phyloP scores from a whole-genome alignment of 2,888 invertebrate genomes.

The Ectemnius continuus region DNA sequence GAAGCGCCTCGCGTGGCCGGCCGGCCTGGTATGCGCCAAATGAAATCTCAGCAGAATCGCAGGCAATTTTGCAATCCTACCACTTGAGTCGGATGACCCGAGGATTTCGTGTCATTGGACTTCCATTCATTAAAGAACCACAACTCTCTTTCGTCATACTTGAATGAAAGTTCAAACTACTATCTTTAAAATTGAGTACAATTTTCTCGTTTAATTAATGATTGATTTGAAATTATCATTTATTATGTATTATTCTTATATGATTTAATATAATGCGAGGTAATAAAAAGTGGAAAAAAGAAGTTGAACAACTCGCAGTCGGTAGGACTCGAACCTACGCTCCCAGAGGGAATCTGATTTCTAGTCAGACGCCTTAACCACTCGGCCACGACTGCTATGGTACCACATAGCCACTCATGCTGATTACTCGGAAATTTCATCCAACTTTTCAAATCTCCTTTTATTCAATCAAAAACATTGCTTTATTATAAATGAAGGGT shows the following conservation, averaged over 20 bases:
- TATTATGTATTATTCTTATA: neutral
- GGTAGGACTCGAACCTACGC: conserved; percentile 95
- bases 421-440: too few species aligned
- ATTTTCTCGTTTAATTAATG: conserved; percentile 33
- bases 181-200: conserved; percentile 33
- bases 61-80: too few species aligned
- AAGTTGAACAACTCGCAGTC: conserved; percentile 81
- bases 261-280: neutral
- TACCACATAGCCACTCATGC: neutral
- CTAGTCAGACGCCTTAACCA: conserved; percentile 94
- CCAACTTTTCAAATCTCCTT: too few species aligned
- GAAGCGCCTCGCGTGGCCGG: too few species aligned
- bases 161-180: neutral
- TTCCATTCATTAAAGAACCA: too few species aligned
- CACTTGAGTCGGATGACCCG: too few species aligned
- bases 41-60: too few species aligned
- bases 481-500: too few species aligned
- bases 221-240: conserved; percentile 38
- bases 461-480: too few species aligned
- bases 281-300: neutral
- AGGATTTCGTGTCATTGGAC: too few species aligned
- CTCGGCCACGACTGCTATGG: conserved; percentile 89
- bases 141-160: too few species aligned
- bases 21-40: too few species aligned
- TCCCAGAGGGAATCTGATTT: conserved; percentile 94